Conservation (phyloP, 2,888 invertebrate genomes). For the Acleris emargana region DNA sequence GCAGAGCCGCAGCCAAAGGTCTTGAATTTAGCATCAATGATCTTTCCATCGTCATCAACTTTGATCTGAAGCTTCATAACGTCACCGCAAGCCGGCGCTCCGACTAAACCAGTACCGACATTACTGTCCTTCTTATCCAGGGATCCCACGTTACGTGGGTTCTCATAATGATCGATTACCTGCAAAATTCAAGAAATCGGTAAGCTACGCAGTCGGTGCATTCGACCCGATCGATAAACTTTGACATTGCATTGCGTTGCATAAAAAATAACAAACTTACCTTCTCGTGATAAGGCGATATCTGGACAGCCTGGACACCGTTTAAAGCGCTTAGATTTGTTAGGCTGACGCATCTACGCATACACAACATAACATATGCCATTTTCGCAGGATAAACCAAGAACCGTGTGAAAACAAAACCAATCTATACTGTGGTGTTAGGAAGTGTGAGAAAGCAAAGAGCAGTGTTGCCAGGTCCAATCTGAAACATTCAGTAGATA, state of each 20-base stretch:
- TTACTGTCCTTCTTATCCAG: slow-evolving; percentile 95
- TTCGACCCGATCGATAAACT: slow-evolving; percentile 57
- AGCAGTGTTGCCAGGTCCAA: no score
- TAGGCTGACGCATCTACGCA: slow-evolving; percentile 70
- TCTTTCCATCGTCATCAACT: slow-evolving; percentile 97
- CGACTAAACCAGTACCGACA: slow-evolving; percentile 99
- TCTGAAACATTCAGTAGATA: no score
- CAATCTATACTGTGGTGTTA: no score
- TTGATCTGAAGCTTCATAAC: slow-evolving; percentile 99
- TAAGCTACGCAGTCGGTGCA: slow-evolving; percentile 43
- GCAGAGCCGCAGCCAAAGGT: slow-evolving; percentile 99
- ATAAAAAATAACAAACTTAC: slow-evolving; percentile 78
- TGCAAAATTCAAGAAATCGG: slow-evolving; percentile 58
- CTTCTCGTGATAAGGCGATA: slow-evolving; percentile 89
- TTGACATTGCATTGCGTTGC: slow-evolving; percentile 54
- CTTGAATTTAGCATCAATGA: slow-evolving; percentile 99
- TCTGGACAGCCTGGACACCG: slow-evolving; percentile 69
- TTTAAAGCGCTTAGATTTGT: slow-evolving; percentile 64
- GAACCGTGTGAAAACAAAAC: not conserved
- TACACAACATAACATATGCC: slow-evolving; percentile 62
- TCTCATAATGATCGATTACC: slow-evolving; percentile 99
- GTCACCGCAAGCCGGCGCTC: slow-evolving; percentile 99
- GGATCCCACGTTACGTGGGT: slow-evolving; percentile 99
- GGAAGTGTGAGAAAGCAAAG: no score
- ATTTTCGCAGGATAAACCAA: slow-evolving; percentile 45